Conservation (phyloP, 1,140 invertebrate genomes). For the Globodera ellingtonae region DNA sequence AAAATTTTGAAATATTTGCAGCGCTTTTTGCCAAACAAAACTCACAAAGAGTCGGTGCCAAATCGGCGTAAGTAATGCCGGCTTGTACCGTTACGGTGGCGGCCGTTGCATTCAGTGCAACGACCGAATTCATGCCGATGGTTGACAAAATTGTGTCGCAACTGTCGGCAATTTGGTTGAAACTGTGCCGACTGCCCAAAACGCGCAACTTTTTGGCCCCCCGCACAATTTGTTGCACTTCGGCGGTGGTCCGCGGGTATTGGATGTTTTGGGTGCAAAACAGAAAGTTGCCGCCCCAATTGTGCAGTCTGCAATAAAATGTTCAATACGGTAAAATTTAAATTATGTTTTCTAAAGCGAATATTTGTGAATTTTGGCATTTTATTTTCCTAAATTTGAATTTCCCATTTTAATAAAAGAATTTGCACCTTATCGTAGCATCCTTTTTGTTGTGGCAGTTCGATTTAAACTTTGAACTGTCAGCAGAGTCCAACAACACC, state of each 20-base stretch:
- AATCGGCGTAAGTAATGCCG: constrained; percentile 27
- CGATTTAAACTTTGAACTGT: too few species aligned
- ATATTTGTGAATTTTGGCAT: too few species aligned
- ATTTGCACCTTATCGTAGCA: too few species aligned
- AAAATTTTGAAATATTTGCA: too few species aligned
- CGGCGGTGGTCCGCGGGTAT: constrained; percentile 14
- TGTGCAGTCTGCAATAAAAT: background rate
- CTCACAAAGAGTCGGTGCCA: constrained; percentile 14
- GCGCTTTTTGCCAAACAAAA: too few species aligned
- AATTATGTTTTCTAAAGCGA: too few species aligned
- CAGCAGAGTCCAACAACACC: too few species aligned
- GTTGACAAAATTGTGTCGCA: constrained; percentile 22
- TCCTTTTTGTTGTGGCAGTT: too few species aligned
- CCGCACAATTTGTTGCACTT: constrained; percentile 16
- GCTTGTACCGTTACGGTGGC: background rate
- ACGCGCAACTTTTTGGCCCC: constrained; percentile 4
- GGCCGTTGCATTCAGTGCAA: constrained; percentile 4
- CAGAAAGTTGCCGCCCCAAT: constrained; percentile 30
- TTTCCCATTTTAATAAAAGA: too few species aligned
- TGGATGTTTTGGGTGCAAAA: constrained; percentile 19
- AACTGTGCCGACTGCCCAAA: constrained; percentile 25
- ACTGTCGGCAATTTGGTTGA: constrained; percentile 19
- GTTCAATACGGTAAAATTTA: too few species aligned
- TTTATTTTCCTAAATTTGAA: too few species aligned
- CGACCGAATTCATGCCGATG: constrained; percentile 11